Evolutionary conservation across 2,888 invertebrate species (phyloP), one percentile per base, ranked within the genome.

Genomic region (Megastigmus dorsalis): DNA sequence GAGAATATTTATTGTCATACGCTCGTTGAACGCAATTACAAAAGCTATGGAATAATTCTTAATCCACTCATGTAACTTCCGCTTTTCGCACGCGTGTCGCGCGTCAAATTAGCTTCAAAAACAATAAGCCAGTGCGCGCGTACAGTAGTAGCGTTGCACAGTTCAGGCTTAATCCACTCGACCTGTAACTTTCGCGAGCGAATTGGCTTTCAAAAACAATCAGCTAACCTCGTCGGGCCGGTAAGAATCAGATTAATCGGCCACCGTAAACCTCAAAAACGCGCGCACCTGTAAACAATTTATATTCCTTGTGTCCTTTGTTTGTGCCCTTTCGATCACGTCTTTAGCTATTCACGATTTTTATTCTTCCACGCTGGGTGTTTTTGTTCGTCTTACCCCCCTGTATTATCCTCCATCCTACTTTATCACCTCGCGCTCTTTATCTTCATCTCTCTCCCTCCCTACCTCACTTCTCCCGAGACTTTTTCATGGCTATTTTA

Each of bases 341-440:
- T 57, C 9, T 7, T 28, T 15, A 7, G 26, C 9, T 18, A 38
- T 59, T 38, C 23, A 38, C 7, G 33, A 59, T 57, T 68, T 68
- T 48, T 48, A 50, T 59, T 59, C 26, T 7, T 18, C n/a, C n/a
- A n/a, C n/a, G n/a, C n/a, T n/a, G n/a, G n/a, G n/a, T n/a, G n/a
- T n/a, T n/a, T n/a, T n/a, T n/a, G n/a, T n/a, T n/a, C n/a, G n/a
- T n/a, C n/a, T n/a, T n/a, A n/a, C n/a, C n/a, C 33, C 2, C 6
- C 26, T 7, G n/a, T 33, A 20, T 28, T 43, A n/a, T 10, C 2
- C 10, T 5, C 1, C 13, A 26, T 28, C 13, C 28, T 57, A 9
- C 43, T 60, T 55, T 70, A 70, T 55, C 45, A 45, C 28, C 43
- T 48, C 55, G 5, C 43, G 36, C 55, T 36, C 20, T 63, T 71